Conservation (phyloP, 35 echinoderm and acorn worm genomes). For the Heliocidaris tuberculata region DNA sequence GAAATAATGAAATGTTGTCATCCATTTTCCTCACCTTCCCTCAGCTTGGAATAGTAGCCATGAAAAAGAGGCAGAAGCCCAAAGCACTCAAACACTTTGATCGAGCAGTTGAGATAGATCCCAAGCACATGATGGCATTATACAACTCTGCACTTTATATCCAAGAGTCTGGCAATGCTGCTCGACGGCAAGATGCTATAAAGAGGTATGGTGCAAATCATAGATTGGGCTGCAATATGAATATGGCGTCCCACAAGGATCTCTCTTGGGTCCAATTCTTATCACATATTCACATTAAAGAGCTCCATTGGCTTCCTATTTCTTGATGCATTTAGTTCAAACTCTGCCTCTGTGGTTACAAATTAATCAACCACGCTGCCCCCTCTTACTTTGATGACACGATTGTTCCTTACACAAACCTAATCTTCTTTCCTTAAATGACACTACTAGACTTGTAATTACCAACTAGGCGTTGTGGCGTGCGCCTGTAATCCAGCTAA, state of each 20-base stretch:
- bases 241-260: too few species aligned
- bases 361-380: too few species aligned
- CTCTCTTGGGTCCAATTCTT: background rate
- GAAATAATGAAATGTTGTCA: background rate
- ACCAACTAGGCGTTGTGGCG: too few species aligned
- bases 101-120: conserved; percentile 48
- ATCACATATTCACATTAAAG: too few species aligned
- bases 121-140: conserved; percentile 54
- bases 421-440: too few species aligned
- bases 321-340: too few species aligned
- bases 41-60: conserved; percentile 54
- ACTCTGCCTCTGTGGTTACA: background rate
- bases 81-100: conserved; percentile 56
- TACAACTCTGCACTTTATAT: conserved; percentile 59
- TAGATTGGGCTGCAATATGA: background rate
- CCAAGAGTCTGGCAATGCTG: conserved; percentile 49
- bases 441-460: too few species aligned
- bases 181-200: conserved; percentile 50
- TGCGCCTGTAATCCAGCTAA: too few species aligned
- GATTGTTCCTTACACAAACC: too few species aligned
- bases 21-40: background rate
- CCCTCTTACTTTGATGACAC: too few species aligned
- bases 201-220: conserved; percentile 32
- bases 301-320: too few species aligned
- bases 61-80: conserved; percentile 32